Evolutionary conservation across 2,797 vertebrate genomes (phyloP).

Genomic region (Tolypeutes matacus): DNA sequence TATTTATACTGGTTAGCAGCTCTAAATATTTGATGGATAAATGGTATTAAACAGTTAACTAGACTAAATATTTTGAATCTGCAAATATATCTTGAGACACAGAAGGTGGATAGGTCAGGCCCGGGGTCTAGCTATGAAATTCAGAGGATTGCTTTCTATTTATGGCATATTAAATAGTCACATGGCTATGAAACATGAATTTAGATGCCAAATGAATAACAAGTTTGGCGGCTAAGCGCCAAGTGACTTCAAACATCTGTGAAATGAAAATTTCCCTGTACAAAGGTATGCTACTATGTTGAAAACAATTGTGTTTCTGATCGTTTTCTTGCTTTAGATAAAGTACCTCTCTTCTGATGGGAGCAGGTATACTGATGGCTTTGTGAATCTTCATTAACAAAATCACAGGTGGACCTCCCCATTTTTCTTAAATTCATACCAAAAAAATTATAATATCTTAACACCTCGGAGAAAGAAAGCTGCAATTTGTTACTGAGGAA

Average conservation of each 20-base stretch:
- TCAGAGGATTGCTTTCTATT: conserved; percentile 17
- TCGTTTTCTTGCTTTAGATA: conserved; percentile 50
- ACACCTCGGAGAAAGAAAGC: conserved; percentile 67
- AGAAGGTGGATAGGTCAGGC: neutral
- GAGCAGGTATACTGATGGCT: conserved; percentile 28
- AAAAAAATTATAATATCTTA: conserved; percentile 75
- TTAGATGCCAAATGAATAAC: conserved; percentile 47
- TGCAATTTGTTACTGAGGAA: conserved; percentile 82
- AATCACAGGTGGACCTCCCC: neutral
- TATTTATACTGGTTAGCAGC: neutral
- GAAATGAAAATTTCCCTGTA: conserved; percentile 53
- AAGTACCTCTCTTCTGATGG: neutral
- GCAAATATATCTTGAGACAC: neutral
- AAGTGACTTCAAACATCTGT: conserved; percentile 63
- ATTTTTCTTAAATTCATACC: conserved; percentile 68
- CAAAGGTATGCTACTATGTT: neutral
- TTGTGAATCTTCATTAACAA: conserved; percentile 46
- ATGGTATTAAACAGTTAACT: neutral
- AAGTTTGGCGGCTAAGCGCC: neutral
- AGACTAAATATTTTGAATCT: conserved; percentile 23
- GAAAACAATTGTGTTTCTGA: neutral
- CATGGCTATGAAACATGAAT: neutral
- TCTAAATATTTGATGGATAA: conserved; percentile 35
- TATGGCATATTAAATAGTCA: neutral
- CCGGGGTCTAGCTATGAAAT: neutral